Evolutionary conservation across 1,140 invertebrate genomes (phyloP), one percentile per base, ranked within the genome.

Genomic region (Ylistrum balloti): DNA sequence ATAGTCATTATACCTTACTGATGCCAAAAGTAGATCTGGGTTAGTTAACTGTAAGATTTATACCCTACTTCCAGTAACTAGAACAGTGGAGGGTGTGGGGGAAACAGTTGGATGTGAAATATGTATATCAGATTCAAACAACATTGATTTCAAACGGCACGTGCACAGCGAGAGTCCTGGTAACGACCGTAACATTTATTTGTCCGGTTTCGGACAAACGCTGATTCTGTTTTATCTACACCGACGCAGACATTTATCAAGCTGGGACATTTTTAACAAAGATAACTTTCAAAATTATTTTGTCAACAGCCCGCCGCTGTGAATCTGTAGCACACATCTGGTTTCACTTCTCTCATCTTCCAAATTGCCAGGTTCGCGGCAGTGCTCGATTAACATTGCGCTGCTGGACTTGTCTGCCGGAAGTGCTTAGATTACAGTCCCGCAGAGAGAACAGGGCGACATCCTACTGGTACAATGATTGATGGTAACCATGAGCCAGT

Each of bases 201-300:
- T 74, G 56, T 74, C 56, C 56, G 17, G 56, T 74, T 74, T 74
- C 56, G 56, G 56, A 74, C 56, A 74, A 74, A 74, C 56, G 56
- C 22, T 5, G 5, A 74, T 74, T 74, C n/a, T 74, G 56, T 74
- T 74, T 74, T 74, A 74, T 74, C 56, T 74, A n/a, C 22, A 7
- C 56, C 56, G 56, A 74, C 9, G 17, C 56, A 74, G 56, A 74
- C 56, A 74, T 74, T 74, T 74, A 28, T 74, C 56, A 74, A 74
- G 56, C 56, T 74, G 56, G 56, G 56, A 28, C 56, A 74, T 74
- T 74, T 74, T 74, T 74, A 74, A 74, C 56, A 74, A 74, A 74
- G 56, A 74, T 74, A 74, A 74, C 56, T 74, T 74, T 74, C 56
- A 74, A 74, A 74, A 74, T 74, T 74, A 74, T 74, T 74, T 74